These are phyloP conservation scores for Hydrozoanthus gracilis DNA, from an alignment of 92 coral and sea anemone genomes.

Conservation along the genomic window DNA sequence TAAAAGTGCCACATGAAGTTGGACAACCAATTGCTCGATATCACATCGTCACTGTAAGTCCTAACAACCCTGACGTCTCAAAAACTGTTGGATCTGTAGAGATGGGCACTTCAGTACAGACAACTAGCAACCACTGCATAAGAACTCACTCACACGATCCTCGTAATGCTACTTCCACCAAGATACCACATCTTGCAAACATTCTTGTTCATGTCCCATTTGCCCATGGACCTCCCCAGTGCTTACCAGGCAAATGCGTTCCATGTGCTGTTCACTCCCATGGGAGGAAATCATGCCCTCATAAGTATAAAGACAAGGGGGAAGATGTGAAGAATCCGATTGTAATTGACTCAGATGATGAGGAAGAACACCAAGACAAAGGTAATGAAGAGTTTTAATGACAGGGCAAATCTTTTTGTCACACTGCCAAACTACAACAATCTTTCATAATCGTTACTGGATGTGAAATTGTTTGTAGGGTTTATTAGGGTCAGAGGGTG, in stretches of 20 bases:
- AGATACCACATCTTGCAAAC: background rate
- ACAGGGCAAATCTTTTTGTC: background rate
- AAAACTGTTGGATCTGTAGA: background rate
- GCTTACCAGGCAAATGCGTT: slow-evolving; percentile 11
- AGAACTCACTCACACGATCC: slow-evolving; percentile 1
- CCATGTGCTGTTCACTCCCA: background rate
- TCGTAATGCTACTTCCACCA: background rate
- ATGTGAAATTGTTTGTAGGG: no score
- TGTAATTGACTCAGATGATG: slow-evolving; percentile 41
- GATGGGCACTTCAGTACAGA: background rate
- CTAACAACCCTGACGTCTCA: slow-evolving; percentile 10
- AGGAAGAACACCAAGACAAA: background rate
- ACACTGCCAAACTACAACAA: background rate
- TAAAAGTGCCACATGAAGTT: background rate
- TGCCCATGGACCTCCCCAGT: background rate
- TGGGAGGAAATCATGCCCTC: background rate
- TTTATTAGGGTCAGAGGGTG: no score
- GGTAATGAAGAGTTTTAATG: background rate
- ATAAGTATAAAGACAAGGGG: slow-evolving; percentile 34
- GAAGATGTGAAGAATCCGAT: slow-evolving; percentile 11
- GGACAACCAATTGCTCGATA: background rate
- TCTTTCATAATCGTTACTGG: no score
- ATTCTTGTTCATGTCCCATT: background rate
- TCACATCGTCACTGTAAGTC: background rate
- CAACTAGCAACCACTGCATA: background rate